These are phyloP conservation scores for Ovis canadensis DNA, from an alignment of 2,113 vertebrate genomes.

Conservation along the genomic window DNA sequence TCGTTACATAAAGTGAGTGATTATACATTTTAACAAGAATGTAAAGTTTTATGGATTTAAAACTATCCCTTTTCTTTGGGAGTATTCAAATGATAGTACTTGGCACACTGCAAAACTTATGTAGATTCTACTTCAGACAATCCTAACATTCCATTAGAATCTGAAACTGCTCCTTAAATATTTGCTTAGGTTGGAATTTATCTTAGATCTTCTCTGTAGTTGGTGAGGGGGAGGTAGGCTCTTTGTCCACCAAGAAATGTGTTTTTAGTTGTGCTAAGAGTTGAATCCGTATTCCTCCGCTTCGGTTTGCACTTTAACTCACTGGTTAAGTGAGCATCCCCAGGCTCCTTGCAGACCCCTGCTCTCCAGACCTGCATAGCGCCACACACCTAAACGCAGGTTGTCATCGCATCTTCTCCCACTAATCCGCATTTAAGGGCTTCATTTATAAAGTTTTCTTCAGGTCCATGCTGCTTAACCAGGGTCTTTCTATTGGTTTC, in stretches of 20 bases:
- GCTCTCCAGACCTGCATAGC: neutral
- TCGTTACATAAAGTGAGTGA: neutral
- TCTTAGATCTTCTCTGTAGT: neutral
- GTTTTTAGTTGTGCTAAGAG: neutral
- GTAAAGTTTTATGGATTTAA: neutral
- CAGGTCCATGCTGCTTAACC: neutral
- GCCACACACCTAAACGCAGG: neutral
- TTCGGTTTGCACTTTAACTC: neutral
- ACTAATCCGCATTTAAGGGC: neutral
- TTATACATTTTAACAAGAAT: neutral
- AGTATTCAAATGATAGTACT: neutral
- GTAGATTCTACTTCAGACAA: constrained; percentile 11
- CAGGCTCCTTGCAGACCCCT: neutral
- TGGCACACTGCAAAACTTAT: neutral
- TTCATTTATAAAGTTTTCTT: neutral
- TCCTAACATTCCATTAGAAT: constrained; percentile 24
- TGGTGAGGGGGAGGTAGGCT: neutral
- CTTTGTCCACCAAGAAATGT: neutral
- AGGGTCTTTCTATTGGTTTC: neutral
- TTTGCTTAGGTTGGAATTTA: constrained; percentile 28
- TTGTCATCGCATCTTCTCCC: neutral
- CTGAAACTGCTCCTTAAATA: constrained; percentile 32
- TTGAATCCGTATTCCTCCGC: neutral
- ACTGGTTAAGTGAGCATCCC: neutral
- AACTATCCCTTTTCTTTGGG: neutral